Evolutionary conservation across 2,797 vertebrate genomes (phyloP).

Genomic region (Siniperca obscura): DNA sequence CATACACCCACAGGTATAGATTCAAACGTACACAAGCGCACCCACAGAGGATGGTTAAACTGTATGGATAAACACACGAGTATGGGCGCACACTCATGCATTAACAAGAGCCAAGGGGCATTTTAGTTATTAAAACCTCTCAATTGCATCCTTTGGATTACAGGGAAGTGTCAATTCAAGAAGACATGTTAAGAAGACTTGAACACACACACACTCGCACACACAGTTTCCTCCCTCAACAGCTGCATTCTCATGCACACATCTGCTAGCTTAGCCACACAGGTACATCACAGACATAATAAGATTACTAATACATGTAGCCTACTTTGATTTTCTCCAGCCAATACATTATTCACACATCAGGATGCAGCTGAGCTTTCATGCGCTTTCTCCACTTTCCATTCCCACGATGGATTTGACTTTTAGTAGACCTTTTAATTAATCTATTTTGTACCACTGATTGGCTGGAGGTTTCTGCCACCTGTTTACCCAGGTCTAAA

Average conservation of each 20-base stretch:
- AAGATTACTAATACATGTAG: slow-evolving; percentile 46
- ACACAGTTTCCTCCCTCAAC: background rate
- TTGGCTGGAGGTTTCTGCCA: slow-evolving; percentile 81
- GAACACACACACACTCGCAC: slow-evolving; percentile 4
- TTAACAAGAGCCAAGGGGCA: slow-evolving; percentile 62
- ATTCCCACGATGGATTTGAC: slow-evolving; percentile 60
- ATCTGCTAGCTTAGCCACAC: slow-evolving; percentile 18
- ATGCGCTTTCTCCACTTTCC: slow-evolving; percentile 49
- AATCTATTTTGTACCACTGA: slow-evolving; percentile 79
- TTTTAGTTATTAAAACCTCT: slow-evolving; percentile 71
- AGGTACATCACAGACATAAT: slow-evolving; percentile 12
- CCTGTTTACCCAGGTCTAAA: slow-evolving; percentile 81
- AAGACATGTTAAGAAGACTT: slow-evolving; percentile 38
- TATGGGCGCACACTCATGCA: slow-evolving; percentile 10
- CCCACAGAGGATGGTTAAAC: slow-evolving; percentile 31
- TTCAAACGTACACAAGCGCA: slow-evolving; percentile 41
- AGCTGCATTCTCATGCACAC: slow-evolving; percentile 20
- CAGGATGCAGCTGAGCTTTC: slow-evolving; percentile 54
- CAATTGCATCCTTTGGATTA: slow-evolving; percentile 60
- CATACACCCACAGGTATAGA: slow-evolving; percentile 74
- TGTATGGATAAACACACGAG: slow-evolving; percentile 36
- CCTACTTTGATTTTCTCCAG: slow-evolving; percentile 26
- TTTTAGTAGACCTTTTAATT: slow-evolving; percentile 73
- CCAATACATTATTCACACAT: slow-evolving; percentile 49
- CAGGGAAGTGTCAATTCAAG: slow-evolving; percentile 40